Evolutionary conservation across 2,797 vertebrate genomes (phyloP), one percentile per base, ranked within the genome.

Genomic region (Heterohyrax brucei): DNA sequence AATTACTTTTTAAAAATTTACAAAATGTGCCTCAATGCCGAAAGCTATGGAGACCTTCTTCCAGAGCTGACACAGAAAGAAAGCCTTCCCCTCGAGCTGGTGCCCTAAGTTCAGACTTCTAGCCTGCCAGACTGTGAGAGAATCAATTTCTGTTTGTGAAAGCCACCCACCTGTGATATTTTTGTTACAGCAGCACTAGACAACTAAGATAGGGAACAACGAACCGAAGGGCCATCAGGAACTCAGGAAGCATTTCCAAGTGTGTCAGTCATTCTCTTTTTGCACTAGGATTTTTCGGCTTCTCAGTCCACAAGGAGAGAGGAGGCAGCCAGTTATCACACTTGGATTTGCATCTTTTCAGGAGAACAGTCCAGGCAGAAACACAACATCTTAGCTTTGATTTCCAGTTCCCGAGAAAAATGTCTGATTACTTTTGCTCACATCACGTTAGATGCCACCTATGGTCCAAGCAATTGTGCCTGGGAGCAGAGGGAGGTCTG

Each of bases 161-260:
- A 56, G 53, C 53, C 53, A 56, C 53, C 53, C 53, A 56, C 53
- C 16, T 56, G 53, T 56, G 53, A 14, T 56, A 56, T 56, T 56
- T 56, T 14, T 56, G 53, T 56, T 56, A 56, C 3, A 56, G 53
- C 53, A 56, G 53, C 53, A 56, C 53, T 56, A 14, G 53, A 56
- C 16, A 56, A 56, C 53, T 56, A 56, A 56, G 8, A 56, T 0
- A 7, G 68, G 56, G 19, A 53, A 53, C 39, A 24, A 75, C 66
- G 39, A 44, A 8, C 48, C 22, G 46, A 21, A 50, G 21, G 80
- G 9, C 19, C 50, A 53, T 39, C 18, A 10, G 48, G 59, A 80
- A 4, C 16, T 59, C 53, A 81, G 5, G 26, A 28, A 22, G 56
- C 2, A 10, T 50, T 10, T 5, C 48, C 5, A 2, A 0, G 8